Evolutionary conservation across 2,888 invertebrate species (phyloP), one percentile per base, ranked within the genome.

Genomic region (Hedya salicella): DNA sequence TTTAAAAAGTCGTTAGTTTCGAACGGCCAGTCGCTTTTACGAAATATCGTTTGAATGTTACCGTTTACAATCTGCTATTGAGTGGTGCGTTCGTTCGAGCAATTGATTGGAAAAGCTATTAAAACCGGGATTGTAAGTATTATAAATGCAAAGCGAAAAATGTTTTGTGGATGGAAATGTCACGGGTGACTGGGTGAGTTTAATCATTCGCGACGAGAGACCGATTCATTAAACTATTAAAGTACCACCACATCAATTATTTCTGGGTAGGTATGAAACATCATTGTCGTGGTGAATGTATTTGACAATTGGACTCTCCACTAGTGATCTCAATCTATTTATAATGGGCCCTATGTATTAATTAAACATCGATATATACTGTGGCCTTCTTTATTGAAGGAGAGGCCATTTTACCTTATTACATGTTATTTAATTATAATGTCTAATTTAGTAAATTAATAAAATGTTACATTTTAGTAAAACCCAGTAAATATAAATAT

Each of bases 91-190:
- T 44, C 17, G 16, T 56, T 17, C n/a, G 25, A 16, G 39, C 40
- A 50, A 49, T 50, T 40, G n/a, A 50, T 30, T 40, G 39, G 25
- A 44, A 40, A 50, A 50, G 39, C 30, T 50, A 61, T 49, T 49
- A 40, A 42, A 39, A 11, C 25, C 46, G 39, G 56, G 30, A 44
- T 44, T 39, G 14, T 30, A 40, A 61, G 39, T 50, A 40, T 49
- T 49, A 56, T 17, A 30, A 44, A 44, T 19, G 19, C 44, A 44
- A 19, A 17, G 17, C 44, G 19, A 19, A 44, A 44, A 6, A 48
- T 21, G 21, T 48, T 48, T 48, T 48, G 48, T 48, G 21, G 21
- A 48, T 48, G 21, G 21, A 21, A 48, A 48, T 48, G 5, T 21
- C 6, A 48, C 21, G 21, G 48, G 1, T 3, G 48, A 48, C 21